phyloP scores from a whole-genome alignment of 2,888 invertebrate genomes.

The Osmoderma eremita region DNA sequence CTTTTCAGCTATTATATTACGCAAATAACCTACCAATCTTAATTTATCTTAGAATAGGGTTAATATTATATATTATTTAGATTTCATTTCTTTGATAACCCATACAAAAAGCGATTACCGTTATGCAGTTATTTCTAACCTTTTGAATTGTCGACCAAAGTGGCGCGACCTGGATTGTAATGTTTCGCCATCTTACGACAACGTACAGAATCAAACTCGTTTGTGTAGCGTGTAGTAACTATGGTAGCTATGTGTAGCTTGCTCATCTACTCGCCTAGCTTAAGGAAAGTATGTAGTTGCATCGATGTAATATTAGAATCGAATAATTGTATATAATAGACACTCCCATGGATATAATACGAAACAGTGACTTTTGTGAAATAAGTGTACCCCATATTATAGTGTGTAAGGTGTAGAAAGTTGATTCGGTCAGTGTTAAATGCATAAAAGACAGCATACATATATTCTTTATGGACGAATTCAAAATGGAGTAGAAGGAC shows the following conservation, averaged over 20 bases:
- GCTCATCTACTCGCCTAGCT: no score
- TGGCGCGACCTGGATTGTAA: slow-evolving; percentile 16
- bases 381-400: slow-evolving; percentile 53
- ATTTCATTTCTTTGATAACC: no score
- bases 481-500: slow-evolving; percentile 61
- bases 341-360: slow-evolving; percentile 56
- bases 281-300: slow-evolving; percentile 36
- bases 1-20: no score
- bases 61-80: no score
- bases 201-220: slow-evolving; percentile 47
- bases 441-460: slow-evolving; percentile 57
- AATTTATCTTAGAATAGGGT: no score
- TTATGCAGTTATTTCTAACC: no score
- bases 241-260: no score
- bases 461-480: slow-evolving; percentile 58
- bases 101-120: no score
- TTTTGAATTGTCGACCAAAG: slow-evolving; percentile 26
- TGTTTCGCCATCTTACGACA: slow-evolving; percentile 52
- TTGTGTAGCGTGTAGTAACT: no score
- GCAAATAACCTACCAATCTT: no score
- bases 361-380: slow-evolving; percentile 54
- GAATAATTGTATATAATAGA: slow-evolving; percentile 56
- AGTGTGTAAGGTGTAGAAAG: slow-evolving; percentile 53
- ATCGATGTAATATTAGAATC: slow-evolving; percentile 54
- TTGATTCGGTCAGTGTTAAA: slow-evolving; percentile 51